Evolutionary conservation across 2,888 invertebrate species (phyloP).

Genomic region (Drosophila koepferae): DNA sequence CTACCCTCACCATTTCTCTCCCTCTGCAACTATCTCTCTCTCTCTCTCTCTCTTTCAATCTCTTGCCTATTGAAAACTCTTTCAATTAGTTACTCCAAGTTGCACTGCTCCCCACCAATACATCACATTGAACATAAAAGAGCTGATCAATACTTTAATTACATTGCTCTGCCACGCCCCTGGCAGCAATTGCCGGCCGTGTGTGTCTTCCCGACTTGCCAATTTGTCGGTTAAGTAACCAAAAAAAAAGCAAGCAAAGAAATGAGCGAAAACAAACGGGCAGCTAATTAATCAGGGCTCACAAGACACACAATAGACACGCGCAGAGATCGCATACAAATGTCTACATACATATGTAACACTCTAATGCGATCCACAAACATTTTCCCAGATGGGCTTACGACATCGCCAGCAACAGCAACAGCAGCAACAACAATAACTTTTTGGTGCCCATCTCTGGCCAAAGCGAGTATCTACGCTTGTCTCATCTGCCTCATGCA

Average conservation of each 20-base stretch:
- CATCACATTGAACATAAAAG: constrained; percentile 28
- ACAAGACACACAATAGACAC: constrained; percentile 33
- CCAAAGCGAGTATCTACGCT: constrained; percentile 12
- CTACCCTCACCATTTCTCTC: no score
- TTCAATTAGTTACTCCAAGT: not conserved
- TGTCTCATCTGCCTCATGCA: constrained; percentile 37
- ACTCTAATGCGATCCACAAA: constrained; percentile 24
- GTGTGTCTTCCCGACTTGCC: constrained; percentile 36
- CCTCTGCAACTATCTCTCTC: no score
- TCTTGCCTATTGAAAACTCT: not conserved
- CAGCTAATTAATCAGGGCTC: constrained; percentile 54
- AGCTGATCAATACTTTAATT: constrained; percentile 18
- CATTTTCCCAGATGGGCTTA: constrained; percentile 55
- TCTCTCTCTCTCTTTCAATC: no score
- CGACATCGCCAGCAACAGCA: constrained; percentile 35
- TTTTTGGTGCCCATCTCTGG: constrained; percentile 7
- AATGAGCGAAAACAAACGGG: constrained; percentile 12
- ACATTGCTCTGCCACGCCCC: constrained; percentile 8
- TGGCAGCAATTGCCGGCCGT: constrained; percentile 5
- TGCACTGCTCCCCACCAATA: not conserved
- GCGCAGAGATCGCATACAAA: not conserved
- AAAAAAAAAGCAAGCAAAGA: not conserved
- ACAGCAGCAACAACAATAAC: not conserved
- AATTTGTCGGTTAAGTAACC: constrained; percentile 38
- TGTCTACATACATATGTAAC: constrained; percentile 13